Percentiles rank a stretch among this genome's conserved stretches.
Evolutionary conservation across 1,140 invertebrate genomes (phyloP).

Genomic region (Musca vetustissima): DNA sequence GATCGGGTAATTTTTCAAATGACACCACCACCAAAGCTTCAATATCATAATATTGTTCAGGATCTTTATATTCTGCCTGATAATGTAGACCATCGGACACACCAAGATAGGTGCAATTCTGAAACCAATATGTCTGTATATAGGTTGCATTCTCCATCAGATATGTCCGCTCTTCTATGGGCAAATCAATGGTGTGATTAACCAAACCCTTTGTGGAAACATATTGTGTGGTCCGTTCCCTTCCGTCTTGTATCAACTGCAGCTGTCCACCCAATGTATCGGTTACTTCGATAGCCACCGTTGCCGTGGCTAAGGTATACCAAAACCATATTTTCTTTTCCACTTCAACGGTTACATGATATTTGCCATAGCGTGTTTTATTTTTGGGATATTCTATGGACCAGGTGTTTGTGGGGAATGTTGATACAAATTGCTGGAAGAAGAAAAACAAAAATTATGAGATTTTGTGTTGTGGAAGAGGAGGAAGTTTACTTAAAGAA

Average conservation of each 20-base stretch:
- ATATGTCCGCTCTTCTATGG: constrained; percentile 63
- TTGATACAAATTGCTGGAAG: constrained; percentile 37
- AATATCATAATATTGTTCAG: constrained; percentile 64
- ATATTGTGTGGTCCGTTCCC: constrained; percentile 60
- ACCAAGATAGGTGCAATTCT: constrained; percentile 73
- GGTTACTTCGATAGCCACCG: constrained; percentile 58
- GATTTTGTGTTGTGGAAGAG: no score
- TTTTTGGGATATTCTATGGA: constrained; percentile 61
- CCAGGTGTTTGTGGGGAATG: constrained; percentile 56
- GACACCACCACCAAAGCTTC: constrained; percentile 71
- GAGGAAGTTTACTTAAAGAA: no score
- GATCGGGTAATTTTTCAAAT: constrained; percentile 64
- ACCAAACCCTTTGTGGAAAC: constrained; percentile 64
- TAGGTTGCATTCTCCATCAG: constrained; percentile 64
- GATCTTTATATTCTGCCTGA: constrained; percentile 64
- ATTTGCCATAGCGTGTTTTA: constrained; percentile 59
- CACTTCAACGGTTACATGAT: constrained; percentile 64
- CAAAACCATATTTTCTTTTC: constrained; percentile 48
- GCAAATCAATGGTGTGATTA: constrained; percentile 62
- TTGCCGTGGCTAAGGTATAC: constrained; percentile 47
- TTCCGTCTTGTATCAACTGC: constrained; percentile 63
- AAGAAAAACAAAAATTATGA: background rate
- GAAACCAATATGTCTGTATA: constrained; percentile 73
- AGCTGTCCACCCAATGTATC: constrained; percentile 68
- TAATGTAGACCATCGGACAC: constrained; percentile 64